phyloP scores from a whole-genome alignment of 2,888 invertebrate genomes.

The Monoplex corrugatus region DNA sequence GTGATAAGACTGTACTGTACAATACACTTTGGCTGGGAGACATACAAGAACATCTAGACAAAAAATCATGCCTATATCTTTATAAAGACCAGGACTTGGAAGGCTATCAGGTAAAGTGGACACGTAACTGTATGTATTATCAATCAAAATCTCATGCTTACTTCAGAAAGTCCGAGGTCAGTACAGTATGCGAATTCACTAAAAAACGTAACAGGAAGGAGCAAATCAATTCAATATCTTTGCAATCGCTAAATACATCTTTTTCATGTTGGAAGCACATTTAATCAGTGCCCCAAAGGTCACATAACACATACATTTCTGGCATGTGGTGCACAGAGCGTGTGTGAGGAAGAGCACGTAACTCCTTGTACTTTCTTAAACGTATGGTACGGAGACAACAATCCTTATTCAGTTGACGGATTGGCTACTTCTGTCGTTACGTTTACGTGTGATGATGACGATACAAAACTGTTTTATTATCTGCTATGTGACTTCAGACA shows the following conservation, averaged over 20 bases:
- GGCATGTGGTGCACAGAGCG: not conserved
- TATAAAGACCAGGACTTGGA: too few relatives aligned
- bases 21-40: not conserved
- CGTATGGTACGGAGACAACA: not conserved
- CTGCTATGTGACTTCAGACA: slow-evolving; percentile 14
- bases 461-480: not conserved
- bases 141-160: not conserved
- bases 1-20: not conserved
- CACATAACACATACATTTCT: not conserved
- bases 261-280: not conserved
- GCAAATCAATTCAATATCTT: not conserved
- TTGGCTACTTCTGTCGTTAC: not conserved
- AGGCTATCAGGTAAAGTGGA: too few relatives aligned
- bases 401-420: not conserved
- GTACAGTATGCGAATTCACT: not conserved
- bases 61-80: too few relatives aligned
- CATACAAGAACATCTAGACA: not conserved
- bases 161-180: not conserved
- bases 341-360: not conserved
- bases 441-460: not conserved
- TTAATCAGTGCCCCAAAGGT: not conserved
- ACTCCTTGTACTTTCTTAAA: not conserved
- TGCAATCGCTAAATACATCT: not conserved
- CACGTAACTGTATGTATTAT: not conserved
- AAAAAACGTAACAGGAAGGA: not conserved